Evolutionary conservation across 2,888 invertebrate genomes (phyloP), one percentile per base, ranked within the genome.

Genomic region (Pyrgus malvae): DNA sequence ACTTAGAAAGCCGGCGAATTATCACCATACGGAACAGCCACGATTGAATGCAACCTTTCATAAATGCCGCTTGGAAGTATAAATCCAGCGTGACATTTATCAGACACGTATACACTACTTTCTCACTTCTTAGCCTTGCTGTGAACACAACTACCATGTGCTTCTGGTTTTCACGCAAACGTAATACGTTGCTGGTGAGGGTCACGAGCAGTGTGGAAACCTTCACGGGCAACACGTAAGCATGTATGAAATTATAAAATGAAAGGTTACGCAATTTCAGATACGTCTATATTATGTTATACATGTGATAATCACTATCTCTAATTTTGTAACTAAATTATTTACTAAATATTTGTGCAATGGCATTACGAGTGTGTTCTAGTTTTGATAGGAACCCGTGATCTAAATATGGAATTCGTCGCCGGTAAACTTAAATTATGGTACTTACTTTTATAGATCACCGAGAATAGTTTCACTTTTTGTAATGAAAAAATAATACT

Each of bases 191-290:
- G 64, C 66, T 71, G 68, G 70, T 68, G 83, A 83, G 83, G 87
- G 86, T 86, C 88, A 87, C 82, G 80, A 86, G 81, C 79, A 76
- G 72, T 78, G 78, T 76, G 71, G 71, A 83, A 85, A 87, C 83
- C 87, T 86, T 87, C 84, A 83, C 77, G 72, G 74, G 72, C 85
- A 86, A 89, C 90, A 90, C 90, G 90, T 90, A 89, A 86, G 90
- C 88, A 88, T 82, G 80, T 78, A 67, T 61, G 77, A 77, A 82
- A 80, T 68, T 78, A 76, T 74, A 76, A 81, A 85, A 84, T 78
- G 83, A 85, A 82, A 83, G 84, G 87, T 90, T 89, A 89, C 89
- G 89, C 89, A 90, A 89, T 89, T 88, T 73, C 64, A 71, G 62
- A 70, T 70, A 73, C 74, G 80, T 77, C 76, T 76, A 76, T 61